These are phyloP conservation scores for Euwallacea similis DNA, from an alignment of 1,140 invertebrate species.

Conservation along the genomic window DNA sequence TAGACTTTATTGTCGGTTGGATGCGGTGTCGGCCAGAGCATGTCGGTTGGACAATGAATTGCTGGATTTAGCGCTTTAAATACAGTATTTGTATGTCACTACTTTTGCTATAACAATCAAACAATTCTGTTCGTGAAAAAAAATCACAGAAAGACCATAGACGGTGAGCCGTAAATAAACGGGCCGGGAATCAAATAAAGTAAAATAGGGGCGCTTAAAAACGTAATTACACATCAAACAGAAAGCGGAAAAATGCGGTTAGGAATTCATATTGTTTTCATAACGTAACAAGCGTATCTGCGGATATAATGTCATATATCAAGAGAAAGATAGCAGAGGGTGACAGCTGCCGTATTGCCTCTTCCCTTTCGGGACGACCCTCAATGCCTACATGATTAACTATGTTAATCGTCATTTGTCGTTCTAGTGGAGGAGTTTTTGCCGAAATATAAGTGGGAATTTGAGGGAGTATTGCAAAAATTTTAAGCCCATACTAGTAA, in stretches of 20 bases:
- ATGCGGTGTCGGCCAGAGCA: no score
- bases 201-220: conserved; percentile 48
- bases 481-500: no score
- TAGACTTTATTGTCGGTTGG: no score
- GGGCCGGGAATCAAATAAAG: conserved; percentile 50
- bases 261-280: conserved; percentile 54
- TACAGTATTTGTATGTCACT: no score
- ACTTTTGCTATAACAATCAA: no score
- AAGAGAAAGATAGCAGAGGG: conserved; percentile 42
- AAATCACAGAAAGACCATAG: no score
- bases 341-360: conserved; percentile 25
- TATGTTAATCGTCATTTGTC: conserved; percentile 51
- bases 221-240: conserved; percentile 54
- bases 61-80: no score
- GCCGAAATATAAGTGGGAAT: not conserved
- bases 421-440: conserved; percentile 37
- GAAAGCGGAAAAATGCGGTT: conserved; percentile 51
- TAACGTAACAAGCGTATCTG: conserved; percentile 49
- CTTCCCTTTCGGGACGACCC: conserved; percentile 32
- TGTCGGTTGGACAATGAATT: no score
- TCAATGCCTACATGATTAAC: conserved; percentile 46
- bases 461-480: no score
- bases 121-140: no score
- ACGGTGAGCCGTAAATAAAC: not conserved
- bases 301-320: conserved; percentile 50